Evolutionary conservation across 2,113 vertebrate genomes (phyloP), one percentile per base, ranked within the genome.

Genomic region (Oenanthe melanoleuca): DNA sequence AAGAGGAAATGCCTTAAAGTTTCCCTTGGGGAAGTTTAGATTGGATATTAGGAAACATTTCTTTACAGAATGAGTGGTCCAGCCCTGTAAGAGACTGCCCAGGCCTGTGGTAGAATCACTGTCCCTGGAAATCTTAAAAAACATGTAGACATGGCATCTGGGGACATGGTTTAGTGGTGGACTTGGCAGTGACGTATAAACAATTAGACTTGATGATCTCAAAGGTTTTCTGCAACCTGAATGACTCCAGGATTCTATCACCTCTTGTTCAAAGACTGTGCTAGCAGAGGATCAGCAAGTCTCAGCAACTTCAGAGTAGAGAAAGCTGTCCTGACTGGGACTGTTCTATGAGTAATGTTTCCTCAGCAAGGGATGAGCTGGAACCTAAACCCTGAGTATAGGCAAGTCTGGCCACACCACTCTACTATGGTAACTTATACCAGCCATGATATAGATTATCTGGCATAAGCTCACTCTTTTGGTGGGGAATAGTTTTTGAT

Each of bases 361-460:
- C 13, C 15, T 40, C 18, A 63, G 9, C 2, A 40, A 42, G 1
- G 7, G 3, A 20, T 63, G 64, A 63, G 2, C 34, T 66, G 64
- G 47, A 74, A 70, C n/a, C 25, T 60, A 64, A 60, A 86, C 4
- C 4, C 14, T 5, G 15, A 49, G 3, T 56, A 60, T 12, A 44
- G 7, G 11, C 31, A 93, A 23, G 5, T 59, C 33, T 67, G 17
- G 4, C 8, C 5, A 19, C 50, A 63, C 2, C 9, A 55, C 18
- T 2, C 6, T n/a, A n/a, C 10, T 11, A 8, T 22, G 8, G 4
- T 31, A 7, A 59, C 42, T 74, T 53, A n/a, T 12, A 40, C 10
- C 16, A 25, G 2, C 6, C 1, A 0, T 20, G 8, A 40, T 33
- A 42, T 3, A 80, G 14, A 25, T 44, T 34, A 5, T 31, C 23